Evolutionary conservation across 2,888 invertebrate species (phyloP), one percentile per base, ranked within the genome.

Genomic region (Ephialtes manifestator): DNA sequence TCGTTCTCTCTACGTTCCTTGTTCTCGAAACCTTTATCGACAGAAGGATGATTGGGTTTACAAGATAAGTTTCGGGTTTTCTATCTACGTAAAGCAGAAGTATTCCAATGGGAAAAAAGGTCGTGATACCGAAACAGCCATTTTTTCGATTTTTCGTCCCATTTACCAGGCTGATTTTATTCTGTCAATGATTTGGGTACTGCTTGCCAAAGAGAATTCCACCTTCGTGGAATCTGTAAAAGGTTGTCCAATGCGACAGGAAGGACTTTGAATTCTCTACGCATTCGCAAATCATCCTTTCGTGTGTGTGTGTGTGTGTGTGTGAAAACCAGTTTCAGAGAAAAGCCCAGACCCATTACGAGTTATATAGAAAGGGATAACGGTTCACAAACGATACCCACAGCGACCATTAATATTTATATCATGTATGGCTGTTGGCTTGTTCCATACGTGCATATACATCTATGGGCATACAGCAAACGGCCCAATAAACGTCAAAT

Each of bases 311-410:
- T 11, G 31, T 55, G 51, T 81, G 58, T 51, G 72, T 43, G 75
- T n/a, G n/a, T n/a, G n/a, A n/a, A 72, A 71, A 15, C 8, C 15
- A 39, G 31, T 58, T 72, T 65, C 39, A 24, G 20, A 65, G 75
- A 58, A 48, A 51, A 77, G 10, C 76, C 46, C 35, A 43, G 58
- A 31, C 60, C 77, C 81, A 84, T 84, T 84, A 81, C 70, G 71
- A 48, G 84, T 72, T 81, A 72, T 77, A 84, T 80, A 76, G 76
- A 77, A 81, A 72, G 76, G 81, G 84, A 84, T 84, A 81, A 81
- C 71, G 84, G 71, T 48, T 67, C 67, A 77, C 84, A 67, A 81
- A 84, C 81, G 80, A 84, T 67, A 81, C 84, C 84, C 81, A 51
- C 43, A 60, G 76, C 77, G 51, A 77, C 65, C 80, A 77, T 84